A percentile compares a stretch with the other conserved stretches of the same genome.
phyloP scores from a whole-genome alignment of 2,888 invertebrate genomes.

The Halocaridina rubra region DNA sequence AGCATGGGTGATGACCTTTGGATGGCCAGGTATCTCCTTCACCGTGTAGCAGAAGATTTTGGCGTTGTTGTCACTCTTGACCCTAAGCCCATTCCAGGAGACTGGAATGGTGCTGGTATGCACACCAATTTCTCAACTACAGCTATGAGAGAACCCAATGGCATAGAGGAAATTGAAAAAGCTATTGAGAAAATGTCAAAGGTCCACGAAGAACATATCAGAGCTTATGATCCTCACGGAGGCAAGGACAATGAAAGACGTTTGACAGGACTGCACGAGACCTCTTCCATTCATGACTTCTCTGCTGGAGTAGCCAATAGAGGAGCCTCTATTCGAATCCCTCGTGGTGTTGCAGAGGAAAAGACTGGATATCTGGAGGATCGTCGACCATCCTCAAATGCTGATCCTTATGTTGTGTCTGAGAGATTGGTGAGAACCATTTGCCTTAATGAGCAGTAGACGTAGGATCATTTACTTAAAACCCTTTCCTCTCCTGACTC shows the following conservation, averaged over 20 bases:
- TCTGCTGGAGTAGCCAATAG: conserved; percentile 71
- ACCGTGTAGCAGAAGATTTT: conserved; percentile 68
- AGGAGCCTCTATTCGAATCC: conserved; percentile 71
- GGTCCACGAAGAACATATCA: conserved; percentile 92
- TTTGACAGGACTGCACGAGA: conserved; percentile 82
- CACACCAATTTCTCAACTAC: conserved; percentile 91
- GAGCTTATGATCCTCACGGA: conserved; percentile 94
- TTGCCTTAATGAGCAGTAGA: not conserved
- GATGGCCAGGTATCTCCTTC: conserved; percentile 67
- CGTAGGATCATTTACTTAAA: no score
- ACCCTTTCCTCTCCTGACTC: no score
- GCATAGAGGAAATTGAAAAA: conserved; percentile 82
- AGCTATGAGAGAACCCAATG: conserved; percentile 61
- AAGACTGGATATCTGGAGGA: conserved; percentile 71
- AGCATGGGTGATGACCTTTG: conserved; percentile 67
- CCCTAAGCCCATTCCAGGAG: conserved; percentile 68
- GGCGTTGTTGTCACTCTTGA: conserved; percentile 67
- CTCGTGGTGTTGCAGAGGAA: conserved; percentile 69
- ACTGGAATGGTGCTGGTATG: conserved; percentile 73
- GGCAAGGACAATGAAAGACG: conserved; percentile 94
- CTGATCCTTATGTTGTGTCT: not conserved
- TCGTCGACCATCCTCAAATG: conserved; percentile 73
- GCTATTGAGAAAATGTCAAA: conserved; percentile 95
- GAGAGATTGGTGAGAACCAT: not conserved
- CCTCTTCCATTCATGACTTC: conserved; percentile 72